Conservation (phyloP, 2,113 vertebrate genomes). For the Indicator maculatus region DNA sequence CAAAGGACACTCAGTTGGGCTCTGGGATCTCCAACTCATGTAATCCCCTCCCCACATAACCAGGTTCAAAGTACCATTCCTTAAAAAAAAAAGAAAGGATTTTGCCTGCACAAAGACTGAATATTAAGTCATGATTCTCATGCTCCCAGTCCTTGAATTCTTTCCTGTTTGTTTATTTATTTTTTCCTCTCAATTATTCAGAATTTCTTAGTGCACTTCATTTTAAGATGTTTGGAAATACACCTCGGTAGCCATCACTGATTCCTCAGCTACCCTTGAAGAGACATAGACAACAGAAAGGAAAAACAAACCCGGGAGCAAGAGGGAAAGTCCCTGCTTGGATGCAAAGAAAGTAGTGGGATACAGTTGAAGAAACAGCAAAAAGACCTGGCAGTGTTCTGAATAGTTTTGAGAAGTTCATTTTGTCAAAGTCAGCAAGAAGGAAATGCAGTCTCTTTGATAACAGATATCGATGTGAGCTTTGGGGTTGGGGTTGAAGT, state of each 20-base stretch:
- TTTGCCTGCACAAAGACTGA: not conserved
- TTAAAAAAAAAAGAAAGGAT: not conserved
- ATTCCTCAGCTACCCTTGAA: not conserved
- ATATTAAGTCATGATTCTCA: not conserved
- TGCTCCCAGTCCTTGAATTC: not conserved
- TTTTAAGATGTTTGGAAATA: not conserved
- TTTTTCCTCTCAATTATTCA: not conserved
- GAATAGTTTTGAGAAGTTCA: not conserved
- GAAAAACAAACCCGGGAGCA: not conserved
- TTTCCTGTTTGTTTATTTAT: not conserved
- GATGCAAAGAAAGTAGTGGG: not conserved
- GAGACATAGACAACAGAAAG: fast-evolving
- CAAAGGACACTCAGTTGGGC: not conserved
- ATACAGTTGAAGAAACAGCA: not conserved
- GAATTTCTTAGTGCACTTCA: not conserved
- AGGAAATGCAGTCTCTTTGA: not conserved
- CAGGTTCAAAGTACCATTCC: not conserved
- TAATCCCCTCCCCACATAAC: not conserved
- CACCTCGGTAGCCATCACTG: not conserved
- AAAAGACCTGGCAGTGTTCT: not conserved
- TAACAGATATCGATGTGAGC: not conserved
- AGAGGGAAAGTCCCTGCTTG: not conserved
- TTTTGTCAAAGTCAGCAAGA: conserved; percentile 3
- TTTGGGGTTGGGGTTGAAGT: not conserved
- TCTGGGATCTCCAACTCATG: not conserved